A percentile compares a stretch with the other conserved stretches of the same genome.
These are phyloP conservation scores for Dysmachus trigonus DNA, from an alignment of 2,888 invertebrate species.

Conservation along the genomic window DNA sequence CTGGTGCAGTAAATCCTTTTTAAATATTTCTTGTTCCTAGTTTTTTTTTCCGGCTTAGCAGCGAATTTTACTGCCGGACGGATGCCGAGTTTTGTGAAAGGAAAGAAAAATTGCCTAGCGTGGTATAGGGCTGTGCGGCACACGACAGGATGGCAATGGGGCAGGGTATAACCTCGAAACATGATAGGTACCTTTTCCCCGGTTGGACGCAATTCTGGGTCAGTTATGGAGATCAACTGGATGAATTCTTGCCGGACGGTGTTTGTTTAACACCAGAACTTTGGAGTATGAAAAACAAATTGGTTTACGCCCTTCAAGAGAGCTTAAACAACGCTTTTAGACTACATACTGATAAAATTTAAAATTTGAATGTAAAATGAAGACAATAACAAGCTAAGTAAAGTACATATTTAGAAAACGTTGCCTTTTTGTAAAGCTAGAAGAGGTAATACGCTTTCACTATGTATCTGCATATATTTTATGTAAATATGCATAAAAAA, in stretches of 20 bases:
- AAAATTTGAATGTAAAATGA: background rate
- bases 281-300: background rate
- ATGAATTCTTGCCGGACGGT: background rate
- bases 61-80: background rate
- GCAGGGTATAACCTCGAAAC: background rate
- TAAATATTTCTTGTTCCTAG: slow-evolving; percentile 27
- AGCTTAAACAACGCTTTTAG: background rate
- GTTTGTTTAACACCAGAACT: background rate
- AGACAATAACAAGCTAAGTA: background rate
- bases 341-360: background rate
- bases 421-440: no score
- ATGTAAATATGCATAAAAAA: no score
- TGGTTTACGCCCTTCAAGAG: background rate
- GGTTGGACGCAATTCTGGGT: background rate
- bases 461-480: no score
- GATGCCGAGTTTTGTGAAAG: background rate
- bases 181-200: background rate
- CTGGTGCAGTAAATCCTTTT: slow-evolving; percentile 17
- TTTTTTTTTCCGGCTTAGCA: background rate
- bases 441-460: no score
- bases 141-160: no score
- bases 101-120: background rate
- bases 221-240: background rate
- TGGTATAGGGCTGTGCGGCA: no score
- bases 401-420: background rate